Evolutionary conservation across 2,888 invertebrate genomes (phyloP), one percentile per base, ranked within the genome.

Genomic region (Druceiella hillmani): DNA sequence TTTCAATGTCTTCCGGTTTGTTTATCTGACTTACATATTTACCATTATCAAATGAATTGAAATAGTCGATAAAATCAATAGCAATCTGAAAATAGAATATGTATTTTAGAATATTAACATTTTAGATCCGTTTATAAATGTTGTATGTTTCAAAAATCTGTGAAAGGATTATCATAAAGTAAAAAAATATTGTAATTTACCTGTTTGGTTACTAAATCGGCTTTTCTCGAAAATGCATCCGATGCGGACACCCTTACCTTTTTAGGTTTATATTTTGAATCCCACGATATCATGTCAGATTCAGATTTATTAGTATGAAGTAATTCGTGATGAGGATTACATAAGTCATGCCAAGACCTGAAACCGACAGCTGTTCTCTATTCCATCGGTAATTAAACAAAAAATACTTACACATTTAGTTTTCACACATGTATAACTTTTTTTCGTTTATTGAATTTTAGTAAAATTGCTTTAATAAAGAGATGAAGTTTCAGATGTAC

Each of bases 61-160:
- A 64, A 76, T 76, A 77, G 0, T 74, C 65, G 45, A 62, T 76
- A 50, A 78, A 77, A 9, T 77, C 74, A 38, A 58, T 55, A 4
- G 74, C 70, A 43, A 77, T 76, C 71, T 72, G 53, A 2, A 36
- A 20, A 7, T 22, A 31, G 13, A 29, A 31, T 31, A 31, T 6
- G 6, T 7, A 6, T 20, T 20, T 20, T 7, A n/a, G n/a, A 25
- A 25, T 4, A n/a, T n/a, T n/a, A n/a, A n/a, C n/a, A n/a, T n/a
- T n/a, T n/a, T n/a, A n/a, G n/a, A n/a, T n/a, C n/a, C n/a, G n/a
- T n/a, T n/a, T n/a, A n/a, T n/a, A n/a, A n/a, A n/a, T n/a, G n/a
- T n/a, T n/a, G n/a, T n/a, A n/a, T n/a, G n/a, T n/a, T n/a, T n/a
- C n/a, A n/a, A n/a, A n/a, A n/a, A n/a, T n/a, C n/a, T n/a, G n/a